Percentiles rank a stretch among this genome's conserved stretches.
These are phyloP conservation scores for Saturnia japonica DNA, from an alignment of 2,888 invertebrate genomes.

Conservation along the genomic window DNA sequence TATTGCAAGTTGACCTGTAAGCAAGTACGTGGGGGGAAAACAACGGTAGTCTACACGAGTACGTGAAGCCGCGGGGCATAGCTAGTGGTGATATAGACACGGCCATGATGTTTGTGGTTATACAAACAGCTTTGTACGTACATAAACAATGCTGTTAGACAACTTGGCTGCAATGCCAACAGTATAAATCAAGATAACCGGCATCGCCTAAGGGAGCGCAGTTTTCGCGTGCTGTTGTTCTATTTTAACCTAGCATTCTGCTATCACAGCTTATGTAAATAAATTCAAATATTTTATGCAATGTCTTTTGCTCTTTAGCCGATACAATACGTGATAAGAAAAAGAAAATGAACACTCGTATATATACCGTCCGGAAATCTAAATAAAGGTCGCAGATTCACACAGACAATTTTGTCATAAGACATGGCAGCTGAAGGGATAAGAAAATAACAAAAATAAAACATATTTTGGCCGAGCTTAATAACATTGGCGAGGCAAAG, in stretches of 20 bases:
- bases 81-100: not conserved
- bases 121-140: not conserved
- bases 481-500: not conserved
- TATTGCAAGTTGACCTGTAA: too few species aligned
- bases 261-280: not conserved
- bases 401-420: not conserved
- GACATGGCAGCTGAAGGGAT: not conserved
- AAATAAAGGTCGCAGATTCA: not conserved
- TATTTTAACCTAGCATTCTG: not conserved
- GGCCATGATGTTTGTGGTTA: not conserved
- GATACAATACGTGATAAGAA: not conserved
- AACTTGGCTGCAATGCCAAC: constrained; percentile 11
- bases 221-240: constrained; percentile 4
- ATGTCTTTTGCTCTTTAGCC: not conserved
- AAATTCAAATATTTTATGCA: not conserved
- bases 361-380: not conserved
- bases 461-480: not conserved
- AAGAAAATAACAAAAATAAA: not conserved
- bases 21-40: too few species aligned
- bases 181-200: constrained; percentile 10
- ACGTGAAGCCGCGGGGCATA: too few species aligned
- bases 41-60: too few species aligned
- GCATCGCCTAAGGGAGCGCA: not conserved
- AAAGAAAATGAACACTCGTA: not conserved
- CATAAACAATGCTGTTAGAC: not conserved